Evolutionary conservation across 2,888 invertebrate genomes (phyloP), one percentile per base, ranked within the genome.

Genomic region (Polyommatus icarus): DNA sequence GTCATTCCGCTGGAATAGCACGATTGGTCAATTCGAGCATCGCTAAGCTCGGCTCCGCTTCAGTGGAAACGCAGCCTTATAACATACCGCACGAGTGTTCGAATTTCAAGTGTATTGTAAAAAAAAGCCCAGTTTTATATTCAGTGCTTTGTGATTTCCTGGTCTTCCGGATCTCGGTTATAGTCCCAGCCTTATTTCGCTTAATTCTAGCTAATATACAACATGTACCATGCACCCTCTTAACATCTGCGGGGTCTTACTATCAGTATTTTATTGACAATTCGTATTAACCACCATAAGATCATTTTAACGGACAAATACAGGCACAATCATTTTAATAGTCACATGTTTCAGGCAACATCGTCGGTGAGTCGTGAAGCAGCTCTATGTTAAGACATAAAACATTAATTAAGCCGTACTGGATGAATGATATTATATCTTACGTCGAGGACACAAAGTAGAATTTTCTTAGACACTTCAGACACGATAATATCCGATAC

Each of bases 341-440:
- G 73, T 75, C 67, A 29, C 54, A 75, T 50, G 29, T 54, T 72
- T 54, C 75, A 75, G 75, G 75, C 75, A 75, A 77, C 76, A 77
- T 71, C 20, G 7, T 75, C 54, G 29, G 50, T 54, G 54, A 75
- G 75, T 24, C 29, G 50, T 46, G 36, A 76, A 77, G 75, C 79
- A 54, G 80, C 76, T 71, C 32, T 76, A 29, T 77, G 77, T 79
- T 78, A 79, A 81, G 81, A 81, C 78, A 78, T 79, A 71, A 85
- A 88, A 89, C 87, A 87, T 82, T 81, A 83, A 84, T 80, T 80
- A 82, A 82, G 81, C 82, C 79, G 82, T 83, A 82, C 84, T 80
- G 81, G 82, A 76, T 79, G 80, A 77, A 79, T 80, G 79, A 83
- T 81, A 83, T 79, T 81, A 80, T 80, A 83, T 83, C 82, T 84